phyloP scores from a whole-genome alignment of 53 echinoderm and acorn worm species.

The Hippasteria phrygiana region DNA sequence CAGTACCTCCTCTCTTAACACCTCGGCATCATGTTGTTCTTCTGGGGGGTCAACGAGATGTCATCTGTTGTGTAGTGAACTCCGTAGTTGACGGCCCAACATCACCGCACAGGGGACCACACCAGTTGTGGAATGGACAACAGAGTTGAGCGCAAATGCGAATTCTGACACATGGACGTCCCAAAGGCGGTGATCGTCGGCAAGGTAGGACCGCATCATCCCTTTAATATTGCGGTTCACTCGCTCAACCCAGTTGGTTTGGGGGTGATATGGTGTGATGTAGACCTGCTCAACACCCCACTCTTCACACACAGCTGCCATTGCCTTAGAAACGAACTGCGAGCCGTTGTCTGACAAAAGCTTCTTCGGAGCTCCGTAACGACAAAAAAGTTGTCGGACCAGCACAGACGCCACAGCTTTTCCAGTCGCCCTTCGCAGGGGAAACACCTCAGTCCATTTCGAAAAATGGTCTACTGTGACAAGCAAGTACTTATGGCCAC shows the following conservation, averaged over 20 bases:
- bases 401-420: constrained; percentile 45
- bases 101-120: constrained; percentile 18
- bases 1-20: not conserved
- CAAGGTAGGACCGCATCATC: constrained; percentile 65
- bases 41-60: not conserved
- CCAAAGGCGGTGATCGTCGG: constrained; percentile 68
- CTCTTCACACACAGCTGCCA: constrained; percentile 50
- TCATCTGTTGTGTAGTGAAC: not conserved
- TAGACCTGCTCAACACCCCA: constrained; percentile 73
- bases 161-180: constrained; percentile 54
- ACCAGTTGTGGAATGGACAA: constrained; percentile 30
- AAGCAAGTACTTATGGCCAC: constrained; percentile 47
- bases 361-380: constrained; percentile 58
- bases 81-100: constrained; percentile 20
- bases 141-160: constrained; percentile 52
- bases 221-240: constrained; percentile 67
- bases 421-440: constrained; percentile 55
- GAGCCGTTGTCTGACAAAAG: constrained; percentile 75
- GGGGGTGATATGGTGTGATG: constrained; percentile 55
- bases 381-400: constrained; percentile 67
- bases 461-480: constrained; percentile 30
- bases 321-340: constrained; percentile 57
- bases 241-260: constrained; percentile 75
- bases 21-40: not conserved
- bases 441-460: constrained; percentile 57